Percentiles rank a stretch among this genome's conserved stretches.
Evolutionary conservation across 30 jellyfish, hydroid and myxozoan species (phyloP).

Genomic region (Cassiopea andromeda): DNA sequence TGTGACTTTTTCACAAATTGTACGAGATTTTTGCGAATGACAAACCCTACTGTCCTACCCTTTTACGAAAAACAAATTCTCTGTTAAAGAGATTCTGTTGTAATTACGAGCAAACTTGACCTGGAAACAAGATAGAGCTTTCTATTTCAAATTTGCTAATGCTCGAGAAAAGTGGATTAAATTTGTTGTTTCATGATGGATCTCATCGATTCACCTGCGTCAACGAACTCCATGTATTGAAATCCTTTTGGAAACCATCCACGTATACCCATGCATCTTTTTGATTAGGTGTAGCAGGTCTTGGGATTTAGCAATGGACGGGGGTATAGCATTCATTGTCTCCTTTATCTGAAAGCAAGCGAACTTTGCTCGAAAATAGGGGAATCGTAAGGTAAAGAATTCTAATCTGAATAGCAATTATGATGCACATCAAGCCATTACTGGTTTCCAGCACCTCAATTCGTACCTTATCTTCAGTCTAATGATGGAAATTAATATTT

Average conservation of each 20-base stretch:
- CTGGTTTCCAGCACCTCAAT: too few relatives aligned
- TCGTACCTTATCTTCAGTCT: too few relatives aligned
- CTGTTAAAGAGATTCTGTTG: not conserved
- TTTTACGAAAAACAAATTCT: too few relatives aligned
- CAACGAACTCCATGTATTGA: not conserved
- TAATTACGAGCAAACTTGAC: not conserved
- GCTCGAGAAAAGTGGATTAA: not conserved
- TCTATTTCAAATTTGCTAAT: not conserved
- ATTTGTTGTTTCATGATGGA: not conserved
- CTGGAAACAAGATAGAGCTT: not conserved
- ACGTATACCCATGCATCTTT: not conserved
- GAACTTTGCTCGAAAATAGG: too few relatives aligned
- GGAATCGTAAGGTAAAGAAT: too few relatives aligned
- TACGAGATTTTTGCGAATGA: too few relatives aligned
- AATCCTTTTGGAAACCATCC: not conserved
- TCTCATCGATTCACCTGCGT: not conserved
- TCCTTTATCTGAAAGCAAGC: too few relatives aligned
- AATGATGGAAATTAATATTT: too few relatives aligned
- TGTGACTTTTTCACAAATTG: too few relatives aligned
- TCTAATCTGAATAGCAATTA: too few relatives aligned
- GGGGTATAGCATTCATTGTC: not conserved
- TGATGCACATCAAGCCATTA: too few relatives aligned
- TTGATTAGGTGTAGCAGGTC: not conserved
- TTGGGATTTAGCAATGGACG: not conserved
- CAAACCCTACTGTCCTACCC: too few relatives aligned